A percentile compares a stretch with the other conserved stretches of the same genome.
These are phyloP conservation scores for Microcebus ravelobensis DNA, from an alignment of 2,113 vertebrate genomes.

Conservation along the genomic window DNA sequence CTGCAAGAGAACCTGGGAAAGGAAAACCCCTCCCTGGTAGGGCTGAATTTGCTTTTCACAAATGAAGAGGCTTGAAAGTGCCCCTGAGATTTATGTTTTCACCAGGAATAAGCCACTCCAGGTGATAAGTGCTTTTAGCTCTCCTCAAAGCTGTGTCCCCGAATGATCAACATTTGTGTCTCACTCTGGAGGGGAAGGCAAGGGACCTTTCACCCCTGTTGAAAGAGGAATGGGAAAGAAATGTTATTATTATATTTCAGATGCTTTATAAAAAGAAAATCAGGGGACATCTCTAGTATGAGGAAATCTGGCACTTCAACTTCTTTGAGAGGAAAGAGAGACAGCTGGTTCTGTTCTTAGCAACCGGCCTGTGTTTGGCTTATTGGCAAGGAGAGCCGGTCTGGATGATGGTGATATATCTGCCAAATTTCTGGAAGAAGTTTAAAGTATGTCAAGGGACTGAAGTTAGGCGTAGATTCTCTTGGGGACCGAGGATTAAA, in stretches of 20 bases:
- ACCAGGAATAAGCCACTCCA: background rate
- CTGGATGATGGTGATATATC: background rate
- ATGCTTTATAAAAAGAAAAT: slow-evolving; percentile 9
- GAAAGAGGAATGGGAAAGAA: slow-evolving; percentile 4
- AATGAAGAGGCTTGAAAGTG: background rate
- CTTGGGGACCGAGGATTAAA: background rate
- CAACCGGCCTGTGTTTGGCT: background rate
- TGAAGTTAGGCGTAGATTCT: background rate
- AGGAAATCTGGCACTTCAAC: background rate
- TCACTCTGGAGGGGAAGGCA: background rate
- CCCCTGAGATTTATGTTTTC: background rate
- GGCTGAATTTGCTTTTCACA: background rate
- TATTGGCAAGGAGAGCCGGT: slow-evolving; percentile 26
- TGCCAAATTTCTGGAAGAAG: slow-evolving; percentile 38
- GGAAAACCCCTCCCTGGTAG: background rate
- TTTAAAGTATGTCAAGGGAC: slow-evolving; percentile 46
- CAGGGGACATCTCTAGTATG: background rate
- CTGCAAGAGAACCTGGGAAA: background rate
- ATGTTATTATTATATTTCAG: slow-evolving; percentile 8
- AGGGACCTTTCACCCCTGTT: background rate
- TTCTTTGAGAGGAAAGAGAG: background rate
- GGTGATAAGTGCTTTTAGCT: background rate
- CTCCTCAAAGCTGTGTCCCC: background rate
- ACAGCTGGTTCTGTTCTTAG: background rate
- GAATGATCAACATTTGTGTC: background rate